These are phyloP conservation scores for Brachionus koreanus DNA, from an alignment of 1,140 invertebrate genomes.

Conservation along the genomic window DNA sequence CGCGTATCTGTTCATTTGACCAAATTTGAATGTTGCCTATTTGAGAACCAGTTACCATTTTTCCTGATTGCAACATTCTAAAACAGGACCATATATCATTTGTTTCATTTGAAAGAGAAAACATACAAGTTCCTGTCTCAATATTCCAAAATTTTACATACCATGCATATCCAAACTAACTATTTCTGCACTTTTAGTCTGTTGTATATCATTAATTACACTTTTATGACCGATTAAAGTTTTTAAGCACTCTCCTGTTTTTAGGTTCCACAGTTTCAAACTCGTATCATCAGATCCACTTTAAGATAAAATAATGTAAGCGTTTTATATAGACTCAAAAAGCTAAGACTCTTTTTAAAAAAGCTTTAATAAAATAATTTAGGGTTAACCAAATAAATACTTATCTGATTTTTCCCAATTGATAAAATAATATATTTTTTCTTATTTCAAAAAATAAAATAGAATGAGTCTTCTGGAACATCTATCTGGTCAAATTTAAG, in stretches of 20 bases:
- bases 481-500: neutral
- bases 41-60: neutral
- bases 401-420: neutral
- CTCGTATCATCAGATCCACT: no score
- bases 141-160: no score
- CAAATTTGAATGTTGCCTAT: neutral
- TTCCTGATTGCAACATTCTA: neutral
- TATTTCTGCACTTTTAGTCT: no score
- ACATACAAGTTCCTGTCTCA: no score
- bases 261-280: no score
- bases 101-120: no score
- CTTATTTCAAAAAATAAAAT: neutral
- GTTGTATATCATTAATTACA: no score
- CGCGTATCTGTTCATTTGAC: neutral
- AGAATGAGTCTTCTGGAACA: neutral
- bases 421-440: neutral
- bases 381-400: neutral
- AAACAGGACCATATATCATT: no score
- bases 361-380: neutral
- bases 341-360: neutral
- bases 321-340: neutral
- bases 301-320: neutral
- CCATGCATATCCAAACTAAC: no score
- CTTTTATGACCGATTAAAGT: no score
- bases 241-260: no score